A percentile compares a stretch with the other conserved stretches of the same genome.
These are phyloP conservation scores for Oxystoma pomonae DNA, from an alignment of 2,888 invertebrate genomes.

Conservation along the genomic window DNA sequence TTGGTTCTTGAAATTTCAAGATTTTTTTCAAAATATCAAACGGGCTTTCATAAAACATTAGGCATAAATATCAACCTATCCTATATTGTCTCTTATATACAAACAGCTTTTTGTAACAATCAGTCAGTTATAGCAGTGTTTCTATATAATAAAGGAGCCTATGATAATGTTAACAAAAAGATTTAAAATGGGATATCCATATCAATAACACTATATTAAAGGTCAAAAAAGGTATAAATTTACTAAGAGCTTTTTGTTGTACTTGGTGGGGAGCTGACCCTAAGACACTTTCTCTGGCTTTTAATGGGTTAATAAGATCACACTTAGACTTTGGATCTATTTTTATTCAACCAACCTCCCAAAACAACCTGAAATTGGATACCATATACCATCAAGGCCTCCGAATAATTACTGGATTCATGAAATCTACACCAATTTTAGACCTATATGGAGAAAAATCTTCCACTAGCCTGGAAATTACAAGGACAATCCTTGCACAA, in stretches of 20 bases:
- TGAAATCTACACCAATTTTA: background rate
- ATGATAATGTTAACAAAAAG: background rate
- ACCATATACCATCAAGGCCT: background rate
- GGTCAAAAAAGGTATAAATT: background rate
- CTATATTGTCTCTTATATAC: background rate
- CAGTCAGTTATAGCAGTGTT: background rate
- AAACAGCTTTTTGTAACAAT: background rate
- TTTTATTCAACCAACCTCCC: background rate
- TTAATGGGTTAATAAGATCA: background rate
- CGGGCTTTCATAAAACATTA: background rate
- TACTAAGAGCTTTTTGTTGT: background rate
- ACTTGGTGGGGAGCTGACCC: background rate
- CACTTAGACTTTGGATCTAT: background rate
- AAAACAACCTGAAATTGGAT: background rate
- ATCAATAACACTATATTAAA: background rate
- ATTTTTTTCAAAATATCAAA: background rate
- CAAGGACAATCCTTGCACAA: background rate
- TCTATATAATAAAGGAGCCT: background rate
- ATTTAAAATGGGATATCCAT: constrained; percentile 5
- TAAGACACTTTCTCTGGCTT: background rate
- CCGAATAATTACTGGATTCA: background rate
- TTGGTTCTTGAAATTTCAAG: background rate
- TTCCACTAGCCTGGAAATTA: background rate
- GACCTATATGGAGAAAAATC: background rate
- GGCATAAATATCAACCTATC: constrained; percentile 3